Conservation (phyloP, 1,140 invertebrate species). For the Hesperophylax magnus region DNA sequence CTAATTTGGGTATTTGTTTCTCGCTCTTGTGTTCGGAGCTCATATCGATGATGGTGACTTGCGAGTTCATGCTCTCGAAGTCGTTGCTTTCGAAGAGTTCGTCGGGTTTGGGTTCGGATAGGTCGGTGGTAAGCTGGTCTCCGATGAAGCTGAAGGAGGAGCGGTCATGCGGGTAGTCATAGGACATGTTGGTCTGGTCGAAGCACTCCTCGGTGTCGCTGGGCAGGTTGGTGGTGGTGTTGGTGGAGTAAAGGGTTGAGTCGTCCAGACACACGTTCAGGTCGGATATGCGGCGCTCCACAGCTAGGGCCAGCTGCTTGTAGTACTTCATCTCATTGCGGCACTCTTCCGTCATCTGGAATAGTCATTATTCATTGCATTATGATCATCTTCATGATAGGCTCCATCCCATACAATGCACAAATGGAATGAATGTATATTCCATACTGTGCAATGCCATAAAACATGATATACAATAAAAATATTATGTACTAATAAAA, state of each 20-base stretch:
- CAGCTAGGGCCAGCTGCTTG: conserved; percentile 73
- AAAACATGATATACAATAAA: no score
- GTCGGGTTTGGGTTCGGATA: conserved; percentile 5
- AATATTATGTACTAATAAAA: no score
- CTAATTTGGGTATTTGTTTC: not conserved
- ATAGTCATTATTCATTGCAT: not conserved
- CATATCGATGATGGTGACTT: conserved; percentile 52
- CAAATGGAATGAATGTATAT: no score
- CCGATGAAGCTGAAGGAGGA: not conserved
- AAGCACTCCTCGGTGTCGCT: conserved; percentile 54
- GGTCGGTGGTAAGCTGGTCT: conserved; percentile 18
- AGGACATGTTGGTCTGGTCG: conserved; percentile 49
- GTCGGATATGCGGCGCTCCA: conserved; percentile 69
- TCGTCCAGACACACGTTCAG: conserved; percentile 57
- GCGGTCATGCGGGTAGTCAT: conserved; percentile 16
- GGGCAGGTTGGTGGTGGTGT: conserved; percentile 43
- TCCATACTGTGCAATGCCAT: no score
- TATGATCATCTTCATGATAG: no score
- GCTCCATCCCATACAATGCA: no score
- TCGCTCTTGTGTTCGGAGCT: conserved; percentile 37
- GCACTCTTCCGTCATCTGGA: conserved; percentile 73
- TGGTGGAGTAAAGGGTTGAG: conserved; percentile 46
- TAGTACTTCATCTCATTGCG: conserved; percentile 77
- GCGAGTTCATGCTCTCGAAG: conserved; percentile 55
- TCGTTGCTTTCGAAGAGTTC: conserved; percentile 38